A percentile compares a stretch with the other conserved stretches of the same genome.
Evolutionary conservation across 2,113 vertebrate species (phyloP).

Genomic region (Eudorcas thomsonii): DNA sequence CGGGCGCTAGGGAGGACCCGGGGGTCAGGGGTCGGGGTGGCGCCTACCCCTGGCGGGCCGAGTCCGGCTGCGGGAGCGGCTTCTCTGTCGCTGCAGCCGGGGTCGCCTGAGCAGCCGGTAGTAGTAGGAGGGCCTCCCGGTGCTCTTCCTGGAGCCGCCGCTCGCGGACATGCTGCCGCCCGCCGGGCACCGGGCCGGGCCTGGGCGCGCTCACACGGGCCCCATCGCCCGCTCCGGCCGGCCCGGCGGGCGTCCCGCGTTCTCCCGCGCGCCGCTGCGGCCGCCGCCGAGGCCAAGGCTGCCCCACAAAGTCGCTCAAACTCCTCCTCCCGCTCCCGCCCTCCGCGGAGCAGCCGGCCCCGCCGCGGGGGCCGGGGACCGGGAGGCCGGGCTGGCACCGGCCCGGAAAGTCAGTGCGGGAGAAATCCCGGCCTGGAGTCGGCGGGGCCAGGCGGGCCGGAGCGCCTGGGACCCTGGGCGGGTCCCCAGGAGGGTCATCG

Average conservation of each 20-base stretch:
- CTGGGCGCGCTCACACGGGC: slow-evolving; percentile 68
- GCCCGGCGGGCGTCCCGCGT: slow-evolving; percentile 64
- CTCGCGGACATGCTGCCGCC: slow-evolving; percentile 89
- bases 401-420: slow-evolving; percentile 74
- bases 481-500: background rate
- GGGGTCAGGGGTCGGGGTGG: slow-evolving; percentile 31
- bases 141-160: slow-evolving; percentile 90
- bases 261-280: slow-evolving; percentile 1
- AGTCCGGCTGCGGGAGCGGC: slow-evolving; percentile 94
- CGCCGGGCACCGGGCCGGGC: slow-evolving; percentile 72
- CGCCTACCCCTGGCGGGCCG: slow-evolving; percentile 91
- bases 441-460: background rate
- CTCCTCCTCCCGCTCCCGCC: slow-evolving; percentile 56
- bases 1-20: background rate
- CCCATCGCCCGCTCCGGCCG: slow-evolving; percentile 68
- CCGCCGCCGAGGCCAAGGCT: slow-evolving; percentile 19
- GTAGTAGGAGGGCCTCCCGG: slow-evolving; percentile 94
- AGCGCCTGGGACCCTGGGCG: background rate
- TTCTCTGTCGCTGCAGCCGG: slow-evolving; percentile 94
- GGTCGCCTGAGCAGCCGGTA: slow-evolving; percentile 95
- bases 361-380: slow-evolving; percentile 68
- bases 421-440: slow-evolving; percentile 86
- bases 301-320: slow-evolving; percentile 68
- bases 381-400: slow-evolving; percentile 64
- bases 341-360: slow-evolving; percentile 66